phyloP scores from a whole-genome alignment of 1,140 invertebrate species.

The Leptopilina clavipes region DNA sequence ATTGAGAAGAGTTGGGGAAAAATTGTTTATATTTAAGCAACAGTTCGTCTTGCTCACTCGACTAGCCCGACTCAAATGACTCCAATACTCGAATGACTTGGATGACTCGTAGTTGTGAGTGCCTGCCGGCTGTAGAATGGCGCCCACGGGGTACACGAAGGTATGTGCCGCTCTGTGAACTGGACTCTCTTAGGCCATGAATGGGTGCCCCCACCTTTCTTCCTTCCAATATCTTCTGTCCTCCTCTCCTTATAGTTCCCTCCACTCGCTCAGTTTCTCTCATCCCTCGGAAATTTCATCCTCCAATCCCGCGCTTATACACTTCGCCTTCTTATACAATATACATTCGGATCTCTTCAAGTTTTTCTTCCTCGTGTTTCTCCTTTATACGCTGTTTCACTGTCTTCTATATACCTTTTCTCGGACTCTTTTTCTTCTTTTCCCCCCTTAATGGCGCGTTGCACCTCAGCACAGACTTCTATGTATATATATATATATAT shows the following conservation, averaged over 20 bases:
- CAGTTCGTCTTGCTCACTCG: constrained; percentile 36
- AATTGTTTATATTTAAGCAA: not conserved
- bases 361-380: constrained; percentile 16
- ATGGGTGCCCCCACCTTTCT: constrained; percentile 70
- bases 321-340: no score
- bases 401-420: constrained; percentile 36
- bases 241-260: not conserved
- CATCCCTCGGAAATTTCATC: constrained; percentile 32
- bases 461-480: not conserved
- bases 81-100: constrained; percentile 43
- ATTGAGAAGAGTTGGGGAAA: no score
- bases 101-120: constrained; percentile 54
- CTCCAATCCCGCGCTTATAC: not conserved
- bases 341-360: no score
- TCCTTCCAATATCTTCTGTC: constrained; percentile 36
- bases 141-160: constrained; percentile 68
- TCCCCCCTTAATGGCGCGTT: constrained; percentile 21
- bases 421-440: constrained; percentile 10
- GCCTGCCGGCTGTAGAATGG: constrained; percentile 61
- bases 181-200: constrained; percentile 74
- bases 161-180: constrained; percentile 69
- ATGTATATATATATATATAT: not conserved
- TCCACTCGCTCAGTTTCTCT: not conserved
- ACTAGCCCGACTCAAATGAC: constrained; percentile 45
- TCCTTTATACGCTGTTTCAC: constrained; percentile 34